Percentiles rank a stretch among this genome's conserved stretches.
Evolutionary conservation across 2,888 invertebrate species (phyloP).

Genomic region (Phymatocera aterrima): DNA sequence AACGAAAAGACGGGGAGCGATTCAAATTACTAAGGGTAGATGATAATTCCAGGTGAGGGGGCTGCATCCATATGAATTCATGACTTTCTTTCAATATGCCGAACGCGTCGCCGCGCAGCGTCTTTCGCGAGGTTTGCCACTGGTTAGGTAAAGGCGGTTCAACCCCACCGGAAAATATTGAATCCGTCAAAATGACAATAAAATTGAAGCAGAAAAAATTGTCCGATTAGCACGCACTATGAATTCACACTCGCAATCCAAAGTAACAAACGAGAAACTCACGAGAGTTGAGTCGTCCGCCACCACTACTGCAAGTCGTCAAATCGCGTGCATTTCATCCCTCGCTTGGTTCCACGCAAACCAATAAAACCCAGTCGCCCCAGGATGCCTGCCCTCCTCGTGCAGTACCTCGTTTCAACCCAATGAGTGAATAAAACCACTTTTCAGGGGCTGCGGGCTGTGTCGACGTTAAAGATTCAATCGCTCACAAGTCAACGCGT

Average conservation of each 20-base stretch:
- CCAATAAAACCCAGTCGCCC: not conserved
- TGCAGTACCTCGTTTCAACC: not conserved
- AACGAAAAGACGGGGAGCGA: not conserved
- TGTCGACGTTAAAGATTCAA: not conserved
- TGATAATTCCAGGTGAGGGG: not conserved
- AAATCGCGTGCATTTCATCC: not conserved
- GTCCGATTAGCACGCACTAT: too few species aligned
- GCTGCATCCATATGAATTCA: not conserved
- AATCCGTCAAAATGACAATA: not conserved
- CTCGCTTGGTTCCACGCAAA: not conserved
- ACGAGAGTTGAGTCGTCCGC: too few species aligned
- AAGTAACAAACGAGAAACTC: too few species aligned
- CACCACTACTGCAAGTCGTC: too few species aligned
- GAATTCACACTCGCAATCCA: too few species aligned
- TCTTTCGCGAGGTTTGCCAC: not conserved
- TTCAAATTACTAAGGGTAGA: not conserved
- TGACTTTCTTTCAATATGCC: conserved; percentile 18
- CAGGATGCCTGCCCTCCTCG: not conserved
- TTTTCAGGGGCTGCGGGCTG: not conserved
- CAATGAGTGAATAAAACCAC: not conserved
- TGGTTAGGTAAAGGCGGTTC: not conserved
- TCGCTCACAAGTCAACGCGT: not conserved
- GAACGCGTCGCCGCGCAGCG: not conserved
- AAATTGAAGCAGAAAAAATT: too few species aligned
- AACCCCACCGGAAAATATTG: not conserved